Evolutionary conservation across 1,140 invertebrate species (phyloP).

Genomic region (Orussus abietinus): DNA sequence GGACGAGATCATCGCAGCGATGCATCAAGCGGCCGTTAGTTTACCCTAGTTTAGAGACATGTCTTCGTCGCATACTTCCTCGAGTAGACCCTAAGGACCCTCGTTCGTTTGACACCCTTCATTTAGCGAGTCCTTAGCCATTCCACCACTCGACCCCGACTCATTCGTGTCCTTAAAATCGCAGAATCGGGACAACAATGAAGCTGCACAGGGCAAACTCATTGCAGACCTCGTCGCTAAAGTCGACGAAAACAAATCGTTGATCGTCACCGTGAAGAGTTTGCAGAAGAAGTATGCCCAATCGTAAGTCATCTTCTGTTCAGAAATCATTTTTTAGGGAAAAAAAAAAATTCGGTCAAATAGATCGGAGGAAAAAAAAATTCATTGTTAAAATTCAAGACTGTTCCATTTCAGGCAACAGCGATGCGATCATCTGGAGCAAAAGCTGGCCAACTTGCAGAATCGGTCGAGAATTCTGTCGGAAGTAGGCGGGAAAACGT

Average conservation of each 20-base stretch:
- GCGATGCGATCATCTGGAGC: conserved; percentile 20
- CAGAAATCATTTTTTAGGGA: too few species aligned
- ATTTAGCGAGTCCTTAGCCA: too few species aligned
- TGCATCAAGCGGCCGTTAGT: conserved; percentile 27
- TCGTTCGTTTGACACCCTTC: too few species aligned
- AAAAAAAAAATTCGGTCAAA: background rate
- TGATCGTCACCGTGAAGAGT: conserved; percentile 7
- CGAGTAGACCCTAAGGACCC: too few species aligned
- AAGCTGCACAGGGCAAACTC: conserved; percentile 19
- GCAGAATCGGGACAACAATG: too few species aligned
- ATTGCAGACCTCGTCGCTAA: conserved; percentile 23
- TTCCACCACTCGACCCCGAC: too few species aligned
- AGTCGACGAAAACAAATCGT: conserved; percentile 19
- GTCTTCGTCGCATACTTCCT: too few species aligned
- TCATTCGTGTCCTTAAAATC: too few species aligned
- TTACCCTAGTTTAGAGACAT: conserved; percentile 24
- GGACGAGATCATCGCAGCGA: conserved; percentile 22
- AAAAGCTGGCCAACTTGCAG: conserved; percentile 24
- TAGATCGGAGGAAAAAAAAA: background rate
- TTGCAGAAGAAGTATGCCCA: conserved; percentile 22
- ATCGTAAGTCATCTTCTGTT: conserved; percentile 28
- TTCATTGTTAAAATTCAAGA: background rate
- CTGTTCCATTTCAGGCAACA: conserved; percentile 31
- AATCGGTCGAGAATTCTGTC: conserved; percentile 16
- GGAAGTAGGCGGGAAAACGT: conserved; percentile 22